Base-by-base conservation (phyloP, 2,113 vertebrate genomes). In the Ramphastos sulfuratus region DNA sequence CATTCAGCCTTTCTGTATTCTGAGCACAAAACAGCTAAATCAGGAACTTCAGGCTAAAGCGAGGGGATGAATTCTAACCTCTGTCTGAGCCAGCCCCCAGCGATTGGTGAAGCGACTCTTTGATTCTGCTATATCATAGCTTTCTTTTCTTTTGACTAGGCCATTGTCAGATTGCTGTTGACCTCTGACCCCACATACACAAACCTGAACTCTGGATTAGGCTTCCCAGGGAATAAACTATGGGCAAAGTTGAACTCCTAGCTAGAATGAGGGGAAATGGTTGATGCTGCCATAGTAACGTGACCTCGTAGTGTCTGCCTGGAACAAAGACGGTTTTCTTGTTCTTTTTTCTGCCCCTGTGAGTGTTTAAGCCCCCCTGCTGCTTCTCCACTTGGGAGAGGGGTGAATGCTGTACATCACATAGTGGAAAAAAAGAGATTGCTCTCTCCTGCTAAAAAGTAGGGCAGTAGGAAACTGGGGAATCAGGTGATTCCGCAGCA, bases 131-230 rank as follows among this genome's bases (percentile, higher is more conserved):
- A 4, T 76, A 97, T 96, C 95, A 93, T 95, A 96, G 97, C 98
- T 96, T 97, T 94, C 98, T 98, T 98, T 98, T 97, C 97, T 98
- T 89, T 93, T 93, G 75, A 94, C 95, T 91, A 50, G 93, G 91
- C 98, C 91, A 97, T 98, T 98, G 98, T 98, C 98, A 85, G 96
- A 75, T 94, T 93, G 97, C 97, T 98, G 97, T 98, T 98, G 98
- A 98, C 98, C 98, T 97, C 95, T 97, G 96, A 97, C 96, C 97
- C 97, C 93, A 39, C 94, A 77, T 77, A 80, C 63, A 95, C 94
- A 95, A 94, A 93, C 93, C 94, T 97, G 98, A 98, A 98, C 98
- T 96, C 96, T 97, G 96, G 97, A 96, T 91, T 87, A 96, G 97
- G 96, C 97, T 98, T 96, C 96, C 97, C 97, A 96, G 95, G 97